phyloP scores from a whole-genome alignment of 2,888 invertebrate species.

The Thelaira solivaga region DNA sequence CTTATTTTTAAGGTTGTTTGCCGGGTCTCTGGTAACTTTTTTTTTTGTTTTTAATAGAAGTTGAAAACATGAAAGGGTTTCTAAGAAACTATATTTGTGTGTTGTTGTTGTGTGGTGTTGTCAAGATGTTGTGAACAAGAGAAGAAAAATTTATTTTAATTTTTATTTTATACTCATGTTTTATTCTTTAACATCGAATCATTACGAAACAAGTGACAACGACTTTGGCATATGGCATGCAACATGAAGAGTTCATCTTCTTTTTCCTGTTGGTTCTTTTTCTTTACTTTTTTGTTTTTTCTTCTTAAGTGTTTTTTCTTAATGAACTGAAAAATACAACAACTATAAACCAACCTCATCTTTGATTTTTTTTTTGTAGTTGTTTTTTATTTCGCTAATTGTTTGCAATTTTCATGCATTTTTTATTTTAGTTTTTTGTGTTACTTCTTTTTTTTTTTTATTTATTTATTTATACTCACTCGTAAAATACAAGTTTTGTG shows the following conservation, averaged over 20 bases:
- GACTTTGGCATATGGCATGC: constrained; percentile 27
- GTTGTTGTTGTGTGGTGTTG: neutral
- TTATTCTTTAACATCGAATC: constrained; percentile 27
- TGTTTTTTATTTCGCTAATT: constrained; percentile 50
- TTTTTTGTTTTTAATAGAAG: neutral
- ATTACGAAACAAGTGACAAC: constrained; percentile 23
- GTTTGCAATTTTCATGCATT: constrained; percentile 52
- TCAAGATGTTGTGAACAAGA: neutral
- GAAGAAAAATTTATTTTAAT: neutral
- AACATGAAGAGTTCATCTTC: constrained; percentile 6
- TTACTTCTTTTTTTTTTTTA: constrained; percentile 8
- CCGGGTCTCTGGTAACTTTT: neutral
- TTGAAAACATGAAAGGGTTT: neutral
- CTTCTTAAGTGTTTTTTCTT: neutral
- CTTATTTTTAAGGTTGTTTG: neutral
- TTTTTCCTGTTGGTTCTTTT: no score
- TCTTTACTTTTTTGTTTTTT: neutral
- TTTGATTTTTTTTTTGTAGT: constrained; percentile 21
- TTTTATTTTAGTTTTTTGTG: constrained; percentile 25
- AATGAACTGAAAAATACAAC: constrained; percentile 10
- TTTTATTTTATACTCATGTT: neutral
- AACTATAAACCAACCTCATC: constrained; percentile 10
- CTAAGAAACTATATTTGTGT: constrained; percentile 16
- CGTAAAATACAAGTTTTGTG: constrained; percentile 26
- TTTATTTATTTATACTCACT: no score